Evolutionary conservation across 2,113 vertebrate genomes (phyloP), one percentile per base, ranked within the genome.

Genomic region (Antigone vipio): DNA sequence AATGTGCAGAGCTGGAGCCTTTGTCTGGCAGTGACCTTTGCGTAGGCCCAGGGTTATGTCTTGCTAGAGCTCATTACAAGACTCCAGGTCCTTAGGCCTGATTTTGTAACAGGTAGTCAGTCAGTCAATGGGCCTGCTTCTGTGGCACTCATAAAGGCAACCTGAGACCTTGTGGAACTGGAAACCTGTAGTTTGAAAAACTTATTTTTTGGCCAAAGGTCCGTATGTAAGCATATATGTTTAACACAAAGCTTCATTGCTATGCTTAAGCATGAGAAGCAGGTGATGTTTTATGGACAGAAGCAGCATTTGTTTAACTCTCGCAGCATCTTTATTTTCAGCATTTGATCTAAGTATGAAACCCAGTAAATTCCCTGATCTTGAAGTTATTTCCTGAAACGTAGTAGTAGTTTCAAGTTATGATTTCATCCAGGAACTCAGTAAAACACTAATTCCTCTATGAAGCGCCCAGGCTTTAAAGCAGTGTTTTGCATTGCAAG

Each of bases 191-290:
- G 55, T 55, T 55, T 44, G 52, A 74, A 56, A 72, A 74, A 21
- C 22, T 26, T 10, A 1, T 1, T 66, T 38, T 62, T 81, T 75
- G 32, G 7, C 8, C 22, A 23, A 4, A 30, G 24, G 12, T 77
- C 4, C 3, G 1, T 38, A 12, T 42, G 5, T 45, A 3, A 55
- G 44, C 2, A 0, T 47, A 26, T 56, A 5, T 44, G 5, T 86
- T 59, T 44, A 59, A 38, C 5, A 11, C 7, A 11, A 44, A 69
- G 17, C 50, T 85, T 77, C 3, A 3, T 58, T 71, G 26, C 42
- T 68, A 0, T 50, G 26, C 27, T 40, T 21, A 49, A 38, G 21
- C 4, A 3, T 32, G 53, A 71, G 60, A 60, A 91, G 15, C n/a
- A 38, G 66, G 19, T 32, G 22, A 0, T 52, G 26, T 64, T 88